Conservation (phyloP, 2,113 vertebrate genomes). For the Ceuthmochares aereus region DNA sequence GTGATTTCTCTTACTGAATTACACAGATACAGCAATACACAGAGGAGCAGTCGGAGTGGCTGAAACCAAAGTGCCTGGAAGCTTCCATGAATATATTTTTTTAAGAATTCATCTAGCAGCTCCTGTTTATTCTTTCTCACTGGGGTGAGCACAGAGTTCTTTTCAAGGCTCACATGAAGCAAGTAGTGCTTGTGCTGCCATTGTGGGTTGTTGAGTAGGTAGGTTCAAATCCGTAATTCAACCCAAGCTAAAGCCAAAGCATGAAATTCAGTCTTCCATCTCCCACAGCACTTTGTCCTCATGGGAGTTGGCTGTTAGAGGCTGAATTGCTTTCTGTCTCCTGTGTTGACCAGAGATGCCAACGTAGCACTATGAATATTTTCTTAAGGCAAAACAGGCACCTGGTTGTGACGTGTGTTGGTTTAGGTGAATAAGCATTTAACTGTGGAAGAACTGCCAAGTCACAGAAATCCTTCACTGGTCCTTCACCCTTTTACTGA, state of each 20-base stretch:
- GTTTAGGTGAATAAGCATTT: background rate
- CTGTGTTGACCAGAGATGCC: background rate
- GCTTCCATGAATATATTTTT: background rate
- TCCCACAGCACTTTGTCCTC: background rate
- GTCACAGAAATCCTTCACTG: background rate
- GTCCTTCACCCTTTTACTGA: background rate
- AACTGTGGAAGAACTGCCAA: background rate
- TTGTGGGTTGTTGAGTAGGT: background rate
- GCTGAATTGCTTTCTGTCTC: background rate
- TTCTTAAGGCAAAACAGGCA: background rate
- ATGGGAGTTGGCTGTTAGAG: background rate
- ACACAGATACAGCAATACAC: background rate
- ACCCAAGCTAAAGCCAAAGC: background rate
- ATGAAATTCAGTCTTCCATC: background rate
- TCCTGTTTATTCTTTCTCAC: background rate
- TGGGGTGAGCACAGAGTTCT: background rate
- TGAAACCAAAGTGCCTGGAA: background rate
- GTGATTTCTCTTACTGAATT: background rate
- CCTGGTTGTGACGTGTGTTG: background rate
- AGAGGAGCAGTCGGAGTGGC: background rate
- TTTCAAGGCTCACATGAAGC: background rate
- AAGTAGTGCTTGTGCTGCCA: background rate
- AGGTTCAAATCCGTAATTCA: background rate
- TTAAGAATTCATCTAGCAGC: background rate
- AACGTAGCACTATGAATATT: background rate